Evolutionary conservation across 1,140 invertebrate genomes (phyloP), one percentile per base, ranked within the genome.

Genomic region (Plutomurus gul): DNA sequence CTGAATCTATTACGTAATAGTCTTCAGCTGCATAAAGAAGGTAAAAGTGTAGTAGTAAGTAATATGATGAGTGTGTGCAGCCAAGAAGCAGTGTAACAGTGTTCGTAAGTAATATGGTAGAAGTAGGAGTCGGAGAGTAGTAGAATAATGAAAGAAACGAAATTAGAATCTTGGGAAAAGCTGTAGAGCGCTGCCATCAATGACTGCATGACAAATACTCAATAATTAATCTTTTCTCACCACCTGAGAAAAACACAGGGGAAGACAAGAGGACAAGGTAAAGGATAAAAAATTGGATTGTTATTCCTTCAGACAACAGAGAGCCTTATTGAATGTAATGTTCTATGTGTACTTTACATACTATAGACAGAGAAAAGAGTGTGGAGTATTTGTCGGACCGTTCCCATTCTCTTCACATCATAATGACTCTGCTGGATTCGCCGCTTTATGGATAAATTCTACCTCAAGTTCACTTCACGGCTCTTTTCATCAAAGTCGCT

Each of bases 191-290:
- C 46, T 27, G 30, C 43, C 20, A 30, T 25, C 40, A 49, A 33
- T 47, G 73, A 51, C 43, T 75, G 22, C 73, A 75, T 75, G 73
- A 75, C 73, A 75, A 75, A 75, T 75, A 75, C 40, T 75, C 46
- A 75, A 75, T 75, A 75, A 75, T 75, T 75, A 75, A 75, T 75
- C 73, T 75, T 72, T 72, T 72, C 70, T 39, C 22, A 40, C 18
- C 70, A 72, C 37, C 70, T 43, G 70, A 43, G 37, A 39, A 73
- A 46, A 72, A 72, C n/a, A n/a, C n/a, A n/a, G n/a, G n/a, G n/a
- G n/a, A n/a, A n/a, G n/a, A 22, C 36, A 72, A 30, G 49, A 25
- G 49, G 16, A 56, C 1, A 56, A 56, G 27, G 22, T 10, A 30
- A 30, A 43, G 11, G 37, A 18, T n/a, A 18, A 65, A 73, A 73